Conservation (phyloP, 2,113 vertebrate species). For the Steatornis caripensis region DNA sequence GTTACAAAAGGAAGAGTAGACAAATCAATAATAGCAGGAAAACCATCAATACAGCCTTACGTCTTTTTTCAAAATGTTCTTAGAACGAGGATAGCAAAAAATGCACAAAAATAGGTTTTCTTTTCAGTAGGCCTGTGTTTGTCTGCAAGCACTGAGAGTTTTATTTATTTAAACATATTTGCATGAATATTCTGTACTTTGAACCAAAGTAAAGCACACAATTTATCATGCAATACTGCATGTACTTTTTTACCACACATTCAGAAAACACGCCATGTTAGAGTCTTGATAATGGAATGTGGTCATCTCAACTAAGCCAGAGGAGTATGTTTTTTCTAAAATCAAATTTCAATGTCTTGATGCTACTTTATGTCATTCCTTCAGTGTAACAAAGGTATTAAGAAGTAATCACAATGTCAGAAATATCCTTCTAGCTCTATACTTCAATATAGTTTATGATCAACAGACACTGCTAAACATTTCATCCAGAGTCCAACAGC, state of each 20-base stretch:
- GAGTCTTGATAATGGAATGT: background rate
- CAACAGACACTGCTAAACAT: background rate
- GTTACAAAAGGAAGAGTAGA: background rate
- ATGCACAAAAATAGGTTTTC: background rate
- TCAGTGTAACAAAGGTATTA: background rate
- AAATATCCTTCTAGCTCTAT: background rate
- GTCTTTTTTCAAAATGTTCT: background rate
- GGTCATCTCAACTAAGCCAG: background rate
- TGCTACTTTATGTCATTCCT: background rate
- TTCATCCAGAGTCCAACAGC: background rate
- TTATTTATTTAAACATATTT: background rate
- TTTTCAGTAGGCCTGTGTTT: background rate
- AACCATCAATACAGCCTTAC: background rate
- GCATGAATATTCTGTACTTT: background rate
- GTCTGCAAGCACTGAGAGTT: background rate
- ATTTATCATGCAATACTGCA: background rate
- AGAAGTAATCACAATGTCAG: background rate
- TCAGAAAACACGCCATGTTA: background rate
- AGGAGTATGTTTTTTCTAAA: background rate
- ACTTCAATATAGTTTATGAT: background rate
- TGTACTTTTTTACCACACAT: background rate
- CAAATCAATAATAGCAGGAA: background rate
- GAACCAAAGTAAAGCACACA: background rate
- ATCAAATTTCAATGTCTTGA: background rate
- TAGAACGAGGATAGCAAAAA: background rate